Base-by-base conservation (phyloP, 2,797 vertebrate species). In the Cyprinella venusta region DNA sequence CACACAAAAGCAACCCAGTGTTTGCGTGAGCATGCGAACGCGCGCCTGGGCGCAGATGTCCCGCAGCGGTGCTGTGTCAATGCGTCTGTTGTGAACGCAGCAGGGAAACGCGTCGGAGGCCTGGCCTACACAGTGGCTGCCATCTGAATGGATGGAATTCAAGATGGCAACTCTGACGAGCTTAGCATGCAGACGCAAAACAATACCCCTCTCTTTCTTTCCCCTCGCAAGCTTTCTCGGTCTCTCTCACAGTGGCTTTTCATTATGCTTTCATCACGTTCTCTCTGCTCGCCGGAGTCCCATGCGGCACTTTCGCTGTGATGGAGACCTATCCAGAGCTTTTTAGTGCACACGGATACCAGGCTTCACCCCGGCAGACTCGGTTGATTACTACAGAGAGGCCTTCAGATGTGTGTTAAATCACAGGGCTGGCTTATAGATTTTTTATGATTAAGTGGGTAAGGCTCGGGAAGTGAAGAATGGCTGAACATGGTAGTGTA, bases 91-190 rank as follows among this genome's bases (percentile, higher is more conserved):
- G 95, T 96, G 93, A 91, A 90, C 93, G 92, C 93, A 92, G 94
- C 88, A 89, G 92, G 94, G 94, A 96, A 96, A 94, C 91, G 95
- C 95, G 95, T 96, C 92, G 93, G 95, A 96, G 95, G 94, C 91
- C 90, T 93, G 95, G 94, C 97, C 96, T 96, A 97, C 96, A 94
- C 96, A 94, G 89, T 76, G 93, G 90, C 94, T 91, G 94, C 90
- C 91, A 92, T 93, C 91, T 96, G 95, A 96, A 96, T 95, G 94
- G 93, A 88, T 93, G 95, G 95, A 96, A 96, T 97, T 96, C 95
- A 95, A 92, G 90, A 94, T 91, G 91, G 94, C 94, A 92, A 91
- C 93, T 92, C 91, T 94, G 95, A 95, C 92, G 94, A 94, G 90
- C 91, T 91, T 88, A 91, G 92, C 93, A 91, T 94, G 94, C 93